Conservation (phyloP, 1,140 invertebrate genomes). For the Ips nitidus region DNA sequence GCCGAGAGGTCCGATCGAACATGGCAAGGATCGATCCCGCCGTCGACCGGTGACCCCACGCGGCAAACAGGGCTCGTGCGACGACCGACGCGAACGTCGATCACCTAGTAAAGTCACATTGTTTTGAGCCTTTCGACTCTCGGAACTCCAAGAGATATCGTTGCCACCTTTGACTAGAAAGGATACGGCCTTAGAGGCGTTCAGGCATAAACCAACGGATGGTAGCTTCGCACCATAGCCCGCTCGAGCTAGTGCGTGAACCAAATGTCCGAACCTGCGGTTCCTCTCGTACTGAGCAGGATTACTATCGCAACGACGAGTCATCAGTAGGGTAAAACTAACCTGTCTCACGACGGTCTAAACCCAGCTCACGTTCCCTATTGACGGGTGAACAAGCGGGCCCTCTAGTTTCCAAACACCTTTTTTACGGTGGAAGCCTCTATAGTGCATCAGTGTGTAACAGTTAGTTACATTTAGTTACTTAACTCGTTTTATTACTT, state of each 20-base stretch:
- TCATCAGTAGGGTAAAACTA: constrained; percentile 71
- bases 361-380: constrained; percentile 76
- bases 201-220: constrained; percentile 81
- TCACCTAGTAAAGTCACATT: constrained; percentile 53
- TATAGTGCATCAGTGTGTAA: too few relatives aligned
- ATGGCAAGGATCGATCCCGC: constrained; percentile 35
- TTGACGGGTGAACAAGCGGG: constrained; percentile 71
- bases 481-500: too few relatives aligned
- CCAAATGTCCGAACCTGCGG: constrained; percentile 80
- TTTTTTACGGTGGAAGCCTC: too few relatives aligned
- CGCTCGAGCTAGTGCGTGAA: constrained; percentile 68
- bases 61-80: constrained; percentile 29
- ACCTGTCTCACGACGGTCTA: constrained; percentile 80
- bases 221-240: constrained; percentile 76
- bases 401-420: too few relatives aligned
- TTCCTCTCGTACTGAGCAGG: constrained; percentile 73
- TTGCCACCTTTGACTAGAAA: constrained; percentile 44
- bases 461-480: too few relatives aligned
- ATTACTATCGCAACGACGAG: constrained; percentile 63
- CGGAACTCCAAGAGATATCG: constrained; percentile 47
- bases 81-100: constrained; percentile 33
- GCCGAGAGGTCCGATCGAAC: constrained; percentile 27
- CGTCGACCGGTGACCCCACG: constrained; percentile 22
- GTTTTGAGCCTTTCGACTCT: constrained; percentile 60
- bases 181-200: constrained; percentile 68